These are phyloP conservation scores for Lutjanus campechanus DNA, from an alignment of 2,797 vertebrate species.

Conservation along the genomic window DNA sequence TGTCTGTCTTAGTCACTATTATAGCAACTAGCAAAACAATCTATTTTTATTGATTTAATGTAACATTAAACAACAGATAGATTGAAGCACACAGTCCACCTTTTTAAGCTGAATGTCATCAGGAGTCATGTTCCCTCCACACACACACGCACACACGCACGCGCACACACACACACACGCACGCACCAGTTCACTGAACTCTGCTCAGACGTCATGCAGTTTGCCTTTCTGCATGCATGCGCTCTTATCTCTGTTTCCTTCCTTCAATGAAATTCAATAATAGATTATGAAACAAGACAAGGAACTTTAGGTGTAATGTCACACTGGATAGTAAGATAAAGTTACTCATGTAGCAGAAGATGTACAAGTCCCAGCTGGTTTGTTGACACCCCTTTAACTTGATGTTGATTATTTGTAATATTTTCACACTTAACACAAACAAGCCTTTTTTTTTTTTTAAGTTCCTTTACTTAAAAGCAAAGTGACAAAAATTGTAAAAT, in stretches of 20 bases:
- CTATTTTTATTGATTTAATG: constrained; percentile 6
- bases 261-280: constrained; percentile 37
- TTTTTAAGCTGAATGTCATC: constrained; percentile 29
- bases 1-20: constrained; percentile 27
- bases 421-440: constrained; percentile 7
- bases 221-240: constrained; percentile 37
- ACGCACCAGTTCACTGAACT: constrained; percentile 56
- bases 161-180: constrained; percentile 13
- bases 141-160: constrained; percentile 27
- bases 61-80: constrained; percentile 17
- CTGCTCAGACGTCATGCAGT: constrained; percentile 63
- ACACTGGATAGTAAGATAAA: constrained; percentile 74
- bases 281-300: constrained; percentile 51
- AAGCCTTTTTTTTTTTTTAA: not conserved
- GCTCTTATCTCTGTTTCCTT: constrained; percentile 37
- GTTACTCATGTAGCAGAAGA: constrained; percentile 59
- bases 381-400: constrained; percentile 39
- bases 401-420: constrained; percentile 35
- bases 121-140: constrained; percentile 29
- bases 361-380: constrained; percentile 30
- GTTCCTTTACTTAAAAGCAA: constrained; percentile 11
- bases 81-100: constrained; percentile 46
- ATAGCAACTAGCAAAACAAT: constrained; percentile 17
- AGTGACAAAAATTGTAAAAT: not conserved
- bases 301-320: constrained; percentile 57